Percentiles rank a stretch among this genome's conserved stretches.
Conservation (phyloP, 2,797 vertebrate species). For the Melanotaenia nigrans region DNA sequence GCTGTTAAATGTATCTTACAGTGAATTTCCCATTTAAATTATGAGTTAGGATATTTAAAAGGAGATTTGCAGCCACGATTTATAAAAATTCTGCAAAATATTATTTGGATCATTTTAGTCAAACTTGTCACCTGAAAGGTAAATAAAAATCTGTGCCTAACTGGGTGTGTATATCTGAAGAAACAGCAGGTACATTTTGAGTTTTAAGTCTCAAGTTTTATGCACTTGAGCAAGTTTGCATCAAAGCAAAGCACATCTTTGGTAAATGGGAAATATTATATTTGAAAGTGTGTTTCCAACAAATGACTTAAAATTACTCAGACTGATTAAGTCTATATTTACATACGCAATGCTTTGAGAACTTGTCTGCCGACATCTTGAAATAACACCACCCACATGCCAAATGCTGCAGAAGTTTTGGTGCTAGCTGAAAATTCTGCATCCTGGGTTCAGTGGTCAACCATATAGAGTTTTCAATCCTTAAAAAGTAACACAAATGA, state of each 20-base stretch:
- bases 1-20: neutral
- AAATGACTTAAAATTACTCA: constrained; percentile 17
- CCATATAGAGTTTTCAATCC: neutral
- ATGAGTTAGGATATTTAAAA: neutral
- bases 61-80: neutral
- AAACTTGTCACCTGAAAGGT: constrained; percentile 3
- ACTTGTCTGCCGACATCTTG: neutral
- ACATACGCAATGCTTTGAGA: neutral
- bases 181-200: neutral
- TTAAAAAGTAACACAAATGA: neutral
- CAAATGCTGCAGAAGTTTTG: constrained; percentile 47
- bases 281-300: constrained; percentile 9
- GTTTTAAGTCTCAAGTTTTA: neutral
- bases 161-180: neutral
- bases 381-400: constrained; percentile 60
- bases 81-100: neutral
- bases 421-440: constrained; percentile 13
- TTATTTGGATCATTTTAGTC: neutral
- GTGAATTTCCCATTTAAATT: neutral
- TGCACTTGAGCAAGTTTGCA: neutral
- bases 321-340: constrained; percentile 7
- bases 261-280: neutral
- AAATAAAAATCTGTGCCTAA: constrained; percentile 4
- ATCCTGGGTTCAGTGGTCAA: neutral
- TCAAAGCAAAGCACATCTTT: constrained; percentile 4